These are phyloP conservation scores for Schlechtendalia chinensis DNA, from an alignment of 1,140 invertebrate genomes.

Conservation along the genomic window DNA sequence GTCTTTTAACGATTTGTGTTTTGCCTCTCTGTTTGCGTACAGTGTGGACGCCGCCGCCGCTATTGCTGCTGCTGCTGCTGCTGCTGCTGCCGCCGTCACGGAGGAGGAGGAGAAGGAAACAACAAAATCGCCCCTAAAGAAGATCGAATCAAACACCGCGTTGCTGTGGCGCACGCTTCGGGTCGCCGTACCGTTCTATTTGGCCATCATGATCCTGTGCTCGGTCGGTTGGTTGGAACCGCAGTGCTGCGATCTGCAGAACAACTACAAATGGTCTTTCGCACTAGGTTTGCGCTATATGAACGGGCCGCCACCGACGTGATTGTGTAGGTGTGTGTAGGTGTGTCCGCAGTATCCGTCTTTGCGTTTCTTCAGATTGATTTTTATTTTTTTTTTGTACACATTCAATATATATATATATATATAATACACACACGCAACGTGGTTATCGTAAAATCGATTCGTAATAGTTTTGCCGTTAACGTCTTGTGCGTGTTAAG, in stretches of 20 bases:
- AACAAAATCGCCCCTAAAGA: background rate
- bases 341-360: too few species aligned
- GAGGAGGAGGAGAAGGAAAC: too few species aligned
- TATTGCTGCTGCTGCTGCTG: too few species aligned
- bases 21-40: background rate
- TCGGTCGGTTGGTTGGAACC: conserved; percentile 78
- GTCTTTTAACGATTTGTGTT: too few species aligned
- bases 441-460: background rate
- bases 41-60: background rate
- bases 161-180: conserved; percentile 75
- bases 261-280: conserved; percentile 77
- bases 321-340: conserved; percentile 55
- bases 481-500: background rate
- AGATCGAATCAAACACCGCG: conserved; percentile 58
- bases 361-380: too few species aligned
- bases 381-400: too few species aligned
- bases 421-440: too few species aligned
- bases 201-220: conserved; percentile 77
- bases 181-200: conserved; percentile 75
- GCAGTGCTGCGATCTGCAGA: conserved; percentile 79
- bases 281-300: conserved; percentile 82
- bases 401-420: too few species aligned
- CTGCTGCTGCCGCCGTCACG: background rate
- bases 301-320: conserved; percentile 80
- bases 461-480: background rate